phyloP scores from a whole-genome alignment of 2,113 vertebrate species.

The Lamprologus lemairii region DNA sequence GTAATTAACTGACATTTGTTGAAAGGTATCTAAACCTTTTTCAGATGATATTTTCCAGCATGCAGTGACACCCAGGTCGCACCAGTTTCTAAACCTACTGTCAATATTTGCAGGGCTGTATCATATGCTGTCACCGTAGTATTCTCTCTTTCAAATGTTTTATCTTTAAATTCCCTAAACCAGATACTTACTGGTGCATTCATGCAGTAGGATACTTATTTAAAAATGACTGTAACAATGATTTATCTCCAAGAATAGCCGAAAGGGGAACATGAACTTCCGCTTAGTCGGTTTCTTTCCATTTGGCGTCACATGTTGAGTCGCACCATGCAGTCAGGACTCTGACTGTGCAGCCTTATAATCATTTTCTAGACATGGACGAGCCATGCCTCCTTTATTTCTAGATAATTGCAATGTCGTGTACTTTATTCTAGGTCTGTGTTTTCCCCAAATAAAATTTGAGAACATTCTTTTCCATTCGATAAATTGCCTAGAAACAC shows the following conservation, averaged over 20 bases:
- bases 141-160: background rate
- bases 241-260: background rate
- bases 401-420: background rate
- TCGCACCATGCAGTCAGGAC: background rate
- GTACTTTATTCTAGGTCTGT: background rate
- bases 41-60: background rate
- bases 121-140: background rate
- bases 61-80: background rate
- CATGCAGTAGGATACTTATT: background rate
- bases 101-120: background rate
- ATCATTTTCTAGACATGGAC: background rate
- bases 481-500: background rate
- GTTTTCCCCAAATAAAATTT: background rate
- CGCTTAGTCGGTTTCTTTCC: background rate
- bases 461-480: background rate
- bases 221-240: background rate
- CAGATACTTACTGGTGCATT: background rate
- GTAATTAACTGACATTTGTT: rapidly evolving
- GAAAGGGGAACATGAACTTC: background rate
- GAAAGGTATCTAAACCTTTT: background rate
- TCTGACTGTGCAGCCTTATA: background rate
- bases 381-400: background rate
- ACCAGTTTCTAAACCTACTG: background rate
- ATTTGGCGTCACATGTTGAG: background rate
- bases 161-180: background rate